Base-by-base conservation (phyloP, 2,888 invertebrate genomes). In the Saturnia japonica region DNA sequence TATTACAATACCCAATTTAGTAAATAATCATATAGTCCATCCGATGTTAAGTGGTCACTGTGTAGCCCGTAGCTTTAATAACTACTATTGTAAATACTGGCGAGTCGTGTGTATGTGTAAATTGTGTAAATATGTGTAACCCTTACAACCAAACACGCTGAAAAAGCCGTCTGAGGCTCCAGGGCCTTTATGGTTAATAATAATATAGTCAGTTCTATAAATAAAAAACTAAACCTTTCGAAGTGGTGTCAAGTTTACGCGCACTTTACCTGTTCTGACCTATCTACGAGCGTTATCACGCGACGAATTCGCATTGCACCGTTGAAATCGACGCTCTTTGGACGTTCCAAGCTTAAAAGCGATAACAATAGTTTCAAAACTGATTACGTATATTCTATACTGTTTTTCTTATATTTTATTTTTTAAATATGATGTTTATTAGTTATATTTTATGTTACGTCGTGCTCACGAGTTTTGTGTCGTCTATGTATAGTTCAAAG, bases 401-500 rank as follows among this genome's bases (percentile, higher is more conserved):
- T 11, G 8, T 60, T 28, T 60, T 1, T 25, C 16, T 25, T 60
- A 0, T 77, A 62, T 40, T 40, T 40, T 64, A 40, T 7, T 1
- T 64, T 9, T 40, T 1, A 64, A 64, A 40, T 16, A 64, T 64
- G 40, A 6, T 64, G 40, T 11, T 34, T n/a, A n/a, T 64, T 64
- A 19, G 19, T 64, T 19, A 72, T 71, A 69, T 74, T 40, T 66
- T 69, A 54, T 75, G 47, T 74, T 67, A 71, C 64, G 72, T 78
- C 11, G 22, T 82, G 42, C 75, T 79, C 12, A 71, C 75, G 43
- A 71, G 74, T 72, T 73, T 75, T 73, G 79, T 78, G 67, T 64
- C 72, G 1, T 70, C 81, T 0, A 83, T 87, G 83, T 72, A 82
- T n/a, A 88, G 87, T 74, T 82, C 84, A 0, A 88, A 85, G 54